Conservation (phyloP, 1,140 invertebrate species). For the Hycleus phaleratus region DNA sequence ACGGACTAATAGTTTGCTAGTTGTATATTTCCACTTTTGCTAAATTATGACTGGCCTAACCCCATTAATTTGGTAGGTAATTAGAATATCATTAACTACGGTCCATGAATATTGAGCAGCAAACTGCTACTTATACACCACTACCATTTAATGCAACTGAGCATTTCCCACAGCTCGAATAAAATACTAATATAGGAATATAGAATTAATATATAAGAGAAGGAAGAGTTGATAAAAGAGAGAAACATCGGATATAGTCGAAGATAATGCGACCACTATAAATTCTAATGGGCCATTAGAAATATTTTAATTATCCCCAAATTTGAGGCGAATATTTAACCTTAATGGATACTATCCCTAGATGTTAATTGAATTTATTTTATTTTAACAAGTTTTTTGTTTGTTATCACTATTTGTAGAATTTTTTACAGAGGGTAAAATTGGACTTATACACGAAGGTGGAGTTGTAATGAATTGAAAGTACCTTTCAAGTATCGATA, state of each 20-base stretch:
- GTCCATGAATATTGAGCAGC: slow-evolving; percentile 16
- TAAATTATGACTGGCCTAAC: slow-evolving; percentile 15
- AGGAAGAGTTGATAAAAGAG: too few relatives aligned
- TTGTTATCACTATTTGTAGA: too few relatives aligned
- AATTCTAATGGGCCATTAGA: slow-evolving; percentile 9
- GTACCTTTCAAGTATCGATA: slow-evolving; percentile 29
- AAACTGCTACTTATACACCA: slow-evolving; percentile 5
- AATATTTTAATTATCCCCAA: slow-evolving; percentile 5
- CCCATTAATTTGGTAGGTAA: slow-evolving; percentile 15
- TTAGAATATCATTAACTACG: slow-evolving; percentile 18
- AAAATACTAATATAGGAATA: neutral
- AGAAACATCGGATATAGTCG: too few relatives aligned
- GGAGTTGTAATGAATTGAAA: slow-evolving; percentile 30
- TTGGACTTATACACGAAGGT: neutral
- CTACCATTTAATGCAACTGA: slow-evolving; percentile 10
- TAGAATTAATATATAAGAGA: too few relatives aligned
- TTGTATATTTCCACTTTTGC: slow-evolving; percentile 1
- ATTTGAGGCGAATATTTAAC: too few relatives aligned
- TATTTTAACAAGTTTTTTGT: too few relatives aligned
- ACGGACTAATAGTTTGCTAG: slow-evolving; percentile 6
- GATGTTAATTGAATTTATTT: too few relatives aligned
- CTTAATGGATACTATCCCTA: too few relatives aligned
- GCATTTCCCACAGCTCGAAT: slow-evolving; percentile 12
- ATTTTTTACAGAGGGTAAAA: too few relatives aligned
- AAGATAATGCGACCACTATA: neutral